Conservation (phyloP, 2,797 vertebrate species). For the Ciconia nigra region DNA sequence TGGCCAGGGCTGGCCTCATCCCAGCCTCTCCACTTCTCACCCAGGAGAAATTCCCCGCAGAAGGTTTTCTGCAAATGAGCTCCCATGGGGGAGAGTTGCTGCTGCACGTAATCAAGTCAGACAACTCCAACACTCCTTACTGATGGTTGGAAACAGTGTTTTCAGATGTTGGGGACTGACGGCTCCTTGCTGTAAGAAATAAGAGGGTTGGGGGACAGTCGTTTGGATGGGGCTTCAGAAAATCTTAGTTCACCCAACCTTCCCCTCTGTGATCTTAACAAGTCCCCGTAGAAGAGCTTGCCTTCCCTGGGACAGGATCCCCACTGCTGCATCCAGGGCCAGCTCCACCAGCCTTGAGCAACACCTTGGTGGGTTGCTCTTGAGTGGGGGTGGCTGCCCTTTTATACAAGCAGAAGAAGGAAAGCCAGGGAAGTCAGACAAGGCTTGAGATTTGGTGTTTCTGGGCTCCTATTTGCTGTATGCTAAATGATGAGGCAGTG, state of each 20-base stretch:
- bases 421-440: not conserved
- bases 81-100: accelerated
- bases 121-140: not conserved
- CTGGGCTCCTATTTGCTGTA: not conserved
- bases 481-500: too few relatives aligned
- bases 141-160: not conserved
- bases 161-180: not conserved
- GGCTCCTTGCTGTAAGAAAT: not conserved
- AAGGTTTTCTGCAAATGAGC: not conserved
- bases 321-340: not conserved
- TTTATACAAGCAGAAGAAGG: not conserved
- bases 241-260: not conserved
- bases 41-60: not conserved
- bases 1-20: not conserved
- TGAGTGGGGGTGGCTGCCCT: not conserved
- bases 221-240: not conserved
- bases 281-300: not conserved
- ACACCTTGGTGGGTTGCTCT: not conserved
- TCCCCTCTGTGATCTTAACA: not conserved
- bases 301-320: not conserved
- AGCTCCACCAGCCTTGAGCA: not conserved
- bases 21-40: not conserved
- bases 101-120: not conserved
- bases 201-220: not conserved
- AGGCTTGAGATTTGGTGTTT: not conserved